These are phyloP conservation scores for Zaprionus bogoriensis DNA, from an alignment of 2,888 invertebrate genomes.

Conservation along the genomic window DNA sequence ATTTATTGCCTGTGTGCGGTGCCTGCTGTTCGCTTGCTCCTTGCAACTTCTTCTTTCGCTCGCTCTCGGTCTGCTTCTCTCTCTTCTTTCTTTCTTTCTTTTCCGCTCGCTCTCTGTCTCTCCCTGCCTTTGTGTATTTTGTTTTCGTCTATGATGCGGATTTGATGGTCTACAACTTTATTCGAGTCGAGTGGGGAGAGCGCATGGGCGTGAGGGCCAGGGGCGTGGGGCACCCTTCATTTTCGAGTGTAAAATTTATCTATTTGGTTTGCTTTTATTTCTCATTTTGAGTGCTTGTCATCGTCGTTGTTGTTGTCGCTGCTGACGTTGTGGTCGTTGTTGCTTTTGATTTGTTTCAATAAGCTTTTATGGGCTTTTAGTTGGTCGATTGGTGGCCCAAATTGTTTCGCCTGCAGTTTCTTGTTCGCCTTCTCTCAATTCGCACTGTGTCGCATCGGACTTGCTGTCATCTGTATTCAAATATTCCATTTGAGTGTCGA, in stretches of 20 bases:
- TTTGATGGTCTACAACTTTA: constrained; percentile 41
- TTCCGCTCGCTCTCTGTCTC: not conserved
- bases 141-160: constrained; percentile 15
- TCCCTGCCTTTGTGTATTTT: not conserved
- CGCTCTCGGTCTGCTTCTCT: not conserved
- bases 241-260: constrained; percentile 31
- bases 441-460: not conserved
- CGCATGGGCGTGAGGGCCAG: too few species aligned
- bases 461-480: constrained; percentile 38
- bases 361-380: constrained; percentile 65
- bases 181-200: constrained; percentile 15
- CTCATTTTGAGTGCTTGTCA: constrained; percentile 28
- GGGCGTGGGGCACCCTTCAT: constrained; percentile 4
- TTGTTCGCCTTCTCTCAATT: constrained; percentile 5
- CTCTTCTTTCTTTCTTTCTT: too few species aligned
- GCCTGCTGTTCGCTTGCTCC: not conserved
- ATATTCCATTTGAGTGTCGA: constrained; percentile 5
- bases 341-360: constrained; percentile 63
- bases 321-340: constrained; percentile 9
- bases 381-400: constrained; percentile 57
- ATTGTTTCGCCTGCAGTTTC: constrained; percentile 23
- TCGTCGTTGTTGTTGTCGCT: constrained; percentile 8
- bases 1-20: constrained; percentile 7
- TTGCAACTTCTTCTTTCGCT: not conserved
- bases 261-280: constrained; percentile 44